phyloP scores from a whole-genome alignment of 2,888 invertebrate species.

The Pterobdella sp. region DNA sequence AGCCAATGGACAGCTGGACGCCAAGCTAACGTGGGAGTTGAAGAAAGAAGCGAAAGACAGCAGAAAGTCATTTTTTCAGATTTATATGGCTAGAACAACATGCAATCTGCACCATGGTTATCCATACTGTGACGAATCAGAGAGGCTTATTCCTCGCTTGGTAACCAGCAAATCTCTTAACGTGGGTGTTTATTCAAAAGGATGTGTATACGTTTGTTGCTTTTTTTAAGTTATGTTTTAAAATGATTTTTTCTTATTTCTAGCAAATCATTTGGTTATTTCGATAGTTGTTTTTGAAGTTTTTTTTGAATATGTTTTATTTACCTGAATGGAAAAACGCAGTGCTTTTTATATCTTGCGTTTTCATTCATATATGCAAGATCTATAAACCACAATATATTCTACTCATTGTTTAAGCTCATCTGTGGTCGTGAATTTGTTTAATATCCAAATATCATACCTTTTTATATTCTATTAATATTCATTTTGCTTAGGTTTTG shows the following conservation, averaged over 20 bases:
- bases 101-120: conserved; percentile 24
- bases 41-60: not conserved
- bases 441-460: too few relatives aligned
- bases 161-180: conserved; percentile 10
- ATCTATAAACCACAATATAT: too few relatives aligned
- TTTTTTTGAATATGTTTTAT: too few relatives aligned
- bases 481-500: too few relatives aligned
- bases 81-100: conserved; percentile 28
- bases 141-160: conserved; percentile 1
- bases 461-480: too few relatives aligned
- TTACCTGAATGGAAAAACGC: too few relatives aligned
- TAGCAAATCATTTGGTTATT: too few relatives aligned
- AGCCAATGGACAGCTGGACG: conserved; percentile 5
- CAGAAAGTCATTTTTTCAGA: not conserved
- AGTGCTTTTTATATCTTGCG: too few relatives aligned
- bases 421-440: too few relatives aligned
- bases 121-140: conserved; percentile 28
- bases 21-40: conserved; percentile 3
- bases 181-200: not conserved
- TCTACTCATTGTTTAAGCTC: too few relatives aligned
- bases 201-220: not conserved
- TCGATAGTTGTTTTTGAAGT: too few relatives aligned
- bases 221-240: not conserved
- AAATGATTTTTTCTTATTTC: not conserved
- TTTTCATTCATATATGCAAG: too few relatives aligned